Base-by-base conservation (phyloP, 2,797 vertebrate species). In the Protonibea diacanthus region DNA sequence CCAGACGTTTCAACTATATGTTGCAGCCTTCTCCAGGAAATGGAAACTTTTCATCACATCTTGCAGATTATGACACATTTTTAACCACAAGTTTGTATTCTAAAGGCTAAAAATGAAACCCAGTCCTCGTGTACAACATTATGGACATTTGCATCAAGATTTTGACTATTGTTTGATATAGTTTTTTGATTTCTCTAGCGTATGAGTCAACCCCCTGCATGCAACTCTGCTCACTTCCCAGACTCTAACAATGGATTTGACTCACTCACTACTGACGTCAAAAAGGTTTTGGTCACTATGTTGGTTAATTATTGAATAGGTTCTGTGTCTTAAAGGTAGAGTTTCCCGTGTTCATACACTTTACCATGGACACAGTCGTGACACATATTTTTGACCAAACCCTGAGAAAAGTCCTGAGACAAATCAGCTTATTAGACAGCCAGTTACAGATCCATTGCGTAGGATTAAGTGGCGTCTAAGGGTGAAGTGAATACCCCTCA, bases 261-360 rank as follows among this genome's bases (percentile, higher is more conserved):
- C 78, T 71, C 58, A 77, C 38, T 83, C 69, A 71, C 49, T 58
- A 9, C 29, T 63, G 55, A 75, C 57, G 72, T 68, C 13, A 27
- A 51, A 38, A 55, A 18, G 3, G 27, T 44, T 38, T 23, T 11
- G 21, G 8, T 76, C n/a, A 21, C 0, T 0, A 27, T 17, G 8
- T 44, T 14, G 4, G 53, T 27, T 14, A 2, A n/a, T 15, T 45
- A 48, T 38, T 20, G 15, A 76, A 27, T 2, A 38, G 9, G 13
- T 52, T 47, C 13, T n/a, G 17, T 69, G 8, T 68, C 14, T 42
- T 17, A 38, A 61, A 61, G 27, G 21, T 8, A 44, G 6, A 47
- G 8, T 21, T 59, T 59, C 13, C 60, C 33, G 10, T 45, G 1
- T 27, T 42, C 13, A 51, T 12, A 25, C 38, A 52, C 45, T 65